Evolutionary conservation across 2,888 invertebrate genomes (phyloP).

Genomic region (Spodoptera littoralis): DNA sequence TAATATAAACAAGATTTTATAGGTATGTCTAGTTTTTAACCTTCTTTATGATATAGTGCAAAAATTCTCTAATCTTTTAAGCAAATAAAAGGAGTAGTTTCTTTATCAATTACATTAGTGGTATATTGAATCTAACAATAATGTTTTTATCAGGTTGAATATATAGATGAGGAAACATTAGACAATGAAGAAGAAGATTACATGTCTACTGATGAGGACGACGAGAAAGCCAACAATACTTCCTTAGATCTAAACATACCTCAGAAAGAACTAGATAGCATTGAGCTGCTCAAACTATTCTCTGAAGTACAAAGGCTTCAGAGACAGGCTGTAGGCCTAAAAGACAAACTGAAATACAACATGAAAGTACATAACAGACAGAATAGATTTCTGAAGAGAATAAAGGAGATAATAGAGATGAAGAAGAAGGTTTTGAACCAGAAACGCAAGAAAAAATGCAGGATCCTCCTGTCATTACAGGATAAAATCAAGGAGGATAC

Average conservation of each 20-base stretch:
- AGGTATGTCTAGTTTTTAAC: too few species aligned
- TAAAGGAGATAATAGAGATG: slow-evolving; percentile 78
- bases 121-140: too few species aligned
- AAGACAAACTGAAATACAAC: slow-evolving; percentile 78
- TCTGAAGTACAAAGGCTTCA: slow-evolving; percentile 83
- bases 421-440: slow-evolving; percentile 78
- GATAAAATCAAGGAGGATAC: slow-evolving; percentile 84
- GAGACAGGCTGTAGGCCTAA: slow-evolving; percentile 72
- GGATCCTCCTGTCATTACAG: slow-evolving; percentile 79
- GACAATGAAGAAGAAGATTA: slow-evolving; percentile 74
- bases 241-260: slow-evolving; percentile 51
- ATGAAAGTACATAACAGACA: slow-evolving; percentile 79
- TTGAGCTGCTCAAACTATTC: slow-evolving; percentile 79
- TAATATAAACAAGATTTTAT: too few species aligned
- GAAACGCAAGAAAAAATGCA: slow-evolving; percentile 82
- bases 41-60: too few species aligned
- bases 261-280: slow-evolving; percentile 57
- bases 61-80: too few species aligned
- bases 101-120: too few species aligned
- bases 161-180: slow-evolving; percentile 83
- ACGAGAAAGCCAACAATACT: slow-evolving; percentile 46
- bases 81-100: too few species aligned
- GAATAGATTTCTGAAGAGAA: slow-evolving; percentile 70
- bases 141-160: slow-evolving; percentile 75
- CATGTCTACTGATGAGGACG: slow-evolving; percentile 70